A percentile compares a stretch with the other conserved stretches of the same genome.
Conservation (phyloP, 2,888 invertebrate species). For the Deilephila porcellus region DNA sequence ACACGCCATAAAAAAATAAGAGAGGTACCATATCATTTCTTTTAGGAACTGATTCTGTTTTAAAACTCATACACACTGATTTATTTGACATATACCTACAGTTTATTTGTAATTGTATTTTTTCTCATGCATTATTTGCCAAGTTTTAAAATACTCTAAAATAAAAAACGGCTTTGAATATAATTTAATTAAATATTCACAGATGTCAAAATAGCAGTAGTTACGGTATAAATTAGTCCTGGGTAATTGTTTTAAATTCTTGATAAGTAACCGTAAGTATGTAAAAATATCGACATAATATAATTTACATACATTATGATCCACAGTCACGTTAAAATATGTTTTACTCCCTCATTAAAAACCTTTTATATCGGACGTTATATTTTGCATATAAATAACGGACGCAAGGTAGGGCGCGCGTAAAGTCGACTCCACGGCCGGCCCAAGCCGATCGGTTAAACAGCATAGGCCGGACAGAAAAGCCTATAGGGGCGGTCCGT, state of each 20-base stretch:
- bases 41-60: too few relatives aligned
- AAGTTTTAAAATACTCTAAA: too few relatives aligned
- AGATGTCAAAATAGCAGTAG: too few relatives aligned
- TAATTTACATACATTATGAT: slow-evolving; percentile 9
- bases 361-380: slow-evolving; percentile 1
- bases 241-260: not conserved
- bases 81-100: too few relatives aligned
- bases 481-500: slow-evolving; percentile 85
- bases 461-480: slow-evolving; percentile 85
- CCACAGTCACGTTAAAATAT: slow-evolving; percentile 18
- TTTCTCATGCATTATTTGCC: too few relatives aligned
- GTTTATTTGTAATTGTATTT: too few relatives aligned
- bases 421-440: slow-evolving; percentile 61
- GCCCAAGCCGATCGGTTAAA: slow-evolving; percentile 79
- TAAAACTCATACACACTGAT: too few relatives aligned
- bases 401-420: slow-evolving; percentile 14
- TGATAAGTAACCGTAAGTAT: not conserved
- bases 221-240: too few relatives aligned
- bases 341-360: slow-evolving; percentile 19
- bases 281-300: slow-evolving; percentile 8
- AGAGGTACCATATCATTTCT: too few relatives aligned
- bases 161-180: too few relatives aligned
- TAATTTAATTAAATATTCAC: too few relatives aligned
- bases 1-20: too few relatives aligned
- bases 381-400: slow-evolving; percentile 27